A percentile compares a stretch with the other conserved stretches of the same genome.
phyloP scores from a whole-genome alignment of 2,888 invertebrate species.

The Drosophila formosana region DNA sequence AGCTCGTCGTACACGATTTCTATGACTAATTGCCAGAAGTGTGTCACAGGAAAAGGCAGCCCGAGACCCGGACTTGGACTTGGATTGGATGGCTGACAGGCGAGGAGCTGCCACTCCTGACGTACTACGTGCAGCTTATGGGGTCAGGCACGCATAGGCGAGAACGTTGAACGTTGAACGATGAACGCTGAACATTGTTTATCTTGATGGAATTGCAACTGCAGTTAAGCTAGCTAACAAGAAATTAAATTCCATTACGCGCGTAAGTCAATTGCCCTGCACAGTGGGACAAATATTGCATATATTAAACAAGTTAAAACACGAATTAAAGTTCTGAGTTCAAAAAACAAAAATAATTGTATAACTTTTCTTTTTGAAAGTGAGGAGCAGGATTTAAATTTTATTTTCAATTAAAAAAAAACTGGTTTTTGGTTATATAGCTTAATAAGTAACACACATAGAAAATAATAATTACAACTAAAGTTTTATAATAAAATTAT shows the following conservation, averaged over 20 bases:
- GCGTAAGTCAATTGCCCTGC: slow-evolving; percentile 49
- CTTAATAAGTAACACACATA: no score
- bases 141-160: slow-evolving; percentile 67
- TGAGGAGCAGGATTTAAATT: no score
- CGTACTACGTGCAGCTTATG: slow-evolving; percentile 45
- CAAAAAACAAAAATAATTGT: no score
- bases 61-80: background rate
- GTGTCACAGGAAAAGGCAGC: slow-evolving; percentile 76
- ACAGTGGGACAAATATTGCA: no score
- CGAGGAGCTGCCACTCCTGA: slow-evolving; percentile 30
- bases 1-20: slow-evolving; percentile 76
- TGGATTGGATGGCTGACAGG: slow-evolving; percentile 27
- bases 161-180: slow-evolving; percentile 14
- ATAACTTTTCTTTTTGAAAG: no score
- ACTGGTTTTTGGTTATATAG: no score
- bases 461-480: no score
- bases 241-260: slow-evolving; percentile 78
- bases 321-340: no score
- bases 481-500: no score
- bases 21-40: slow-evolving; percentile 83
- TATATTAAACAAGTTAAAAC: no score
- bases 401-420: no score
- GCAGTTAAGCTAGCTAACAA: slow-evolving; percentile 71
- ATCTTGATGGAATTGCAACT: slow-evolving; percentile 67
- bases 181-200: slow-evolving; percentile 44